A percentile compares a stretch with the other conserved stretches of the same genome.
These are phyloP conservation scores for Pseudorhombus dupliciocellatus DNA, from an alignment of 2,113 vertebrate genomes.

Conservation along the genomic window DNA sequence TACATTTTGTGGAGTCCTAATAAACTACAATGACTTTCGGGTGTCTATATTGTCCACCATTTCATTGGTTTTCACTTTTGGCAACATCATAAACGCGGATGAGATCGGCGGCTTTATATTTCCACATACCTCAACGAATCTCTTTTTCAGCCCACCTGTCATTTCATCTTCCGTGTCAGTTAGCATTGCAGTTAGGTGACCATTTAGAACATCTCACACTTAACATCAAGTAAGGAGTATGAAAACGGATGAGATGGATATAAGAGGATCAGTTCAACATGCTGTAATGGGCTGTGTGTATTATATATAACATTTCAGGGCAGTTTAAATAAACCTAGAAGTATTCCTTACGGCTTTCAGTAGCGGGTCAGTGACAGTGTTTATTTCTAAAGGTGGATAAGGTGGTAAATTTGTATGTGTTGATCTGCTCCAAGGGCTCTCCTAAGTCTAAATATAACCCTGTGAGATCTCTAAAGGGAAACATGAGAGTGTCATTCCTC, in stretches of 20 bases:
- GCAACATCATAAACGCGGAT: conserved; percentile 56
- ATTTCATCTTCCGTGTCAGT: conserved; percentile 50
- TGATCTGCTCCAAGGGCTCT: conserved; percentile 69
- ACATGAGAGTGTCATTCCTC: conserved; percentile 65
- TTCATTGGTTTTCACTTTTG: conserved; percentile 23
- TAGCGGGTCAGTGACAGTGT: conserved; percentile 65
- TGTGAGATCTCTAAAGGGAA: conserved; percentile 68
- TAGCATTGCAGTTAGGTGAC: conserved; percentile 24
- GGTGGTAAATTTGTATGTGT: conserved; percentile 62
- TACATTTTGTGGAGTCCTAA: conserved; percentile 1
- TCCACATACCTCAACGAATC: conserved; percentile 42
- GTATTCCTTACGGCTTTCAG: conserved; percentile 44
- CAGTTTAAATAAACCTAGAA: conserved; percentile 36
- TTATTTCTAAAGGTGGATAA: conserved; percentile 68
- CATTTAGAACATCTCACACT: conserved; percentile 33
- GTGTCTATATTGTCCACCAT: neutral
- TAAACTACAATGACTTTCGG: conserved; percentile 18
- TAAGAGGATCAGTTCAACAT: conserved; percentile 18
- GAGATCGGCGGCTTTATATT: conserved; percentile 53
- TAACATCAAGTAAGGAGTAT: conserved; percentile 28
- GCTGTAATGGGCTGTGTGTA: conserved; percentile 24
- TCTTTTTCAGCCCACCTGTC: conserved; percentile 67
- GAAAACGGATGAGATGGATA: conserved; percentile 16
- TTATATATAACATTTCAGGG: conserved; percentile 28
- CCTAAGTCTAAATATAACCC: conserved; percentile 75